Base-by-base conservation (phyloP, 2,797 vertebrate genomes). In the Agapornis canus region DNA sequence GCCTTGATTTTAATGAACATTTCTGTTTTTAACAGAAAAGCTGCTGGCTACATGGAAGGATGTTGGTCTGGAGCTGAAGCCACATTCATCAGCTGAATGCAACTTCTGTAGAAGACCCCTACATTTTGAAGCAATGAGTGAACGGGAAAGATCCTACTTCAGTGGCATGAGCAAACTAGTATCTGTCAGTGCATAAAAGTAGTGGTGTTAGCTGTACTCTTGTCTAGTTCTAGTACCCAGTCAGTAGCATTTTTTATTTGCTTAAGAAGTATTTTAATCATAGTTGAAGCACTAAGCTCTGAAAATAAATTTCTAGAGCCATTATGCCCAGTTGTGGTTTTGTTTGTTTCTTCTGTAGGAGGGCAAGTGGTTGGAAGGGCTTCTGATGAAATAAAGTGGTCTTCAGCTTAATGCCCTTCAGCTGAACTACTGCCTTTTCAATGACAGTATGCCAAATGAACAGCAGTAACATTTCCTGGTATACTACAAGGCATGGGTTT, bases 51-150 rank as follows among this genome's bases (percentile, higher is more conserved):
- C 99, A 0, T 99, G 99, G 99, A 99, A 98, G 95, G 98, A 98
- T 70, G 98, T 98, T 81, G 99, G 98, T 19, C 97, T 99, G 97
- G 97, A 98, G n/a, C 97, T 99, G 91, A 99, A 98, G 92, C 98
- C 98, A 2, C 99, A 99, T 95, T 98, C 99, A 0, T 98, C 99
- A 0, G 99, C 98, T 0, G 99, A 99, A 94, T 99, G 99, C 68
- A 99, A 98, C 94, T 99, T 99, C 97, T 99, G 99, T 92, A 98
- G 98, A 87, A 98, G 98, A 97, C 99, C 99, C 1, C 97, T 99
- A 35, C 99, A 99, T 93, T 99, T 99, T 27, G 99, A 99, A 97
- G 86, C 98, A 94, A 99, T 99, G 99, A 99, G 98, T 23, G 99
- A 99, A 61, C 90, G 99, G 25, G 99, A 99, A 95, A 98, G 97